phyloP scores from a whole-genome alignment of 2,113 vertebrate genomes.

The Gymnobelideus leadbeateri region DNA sequence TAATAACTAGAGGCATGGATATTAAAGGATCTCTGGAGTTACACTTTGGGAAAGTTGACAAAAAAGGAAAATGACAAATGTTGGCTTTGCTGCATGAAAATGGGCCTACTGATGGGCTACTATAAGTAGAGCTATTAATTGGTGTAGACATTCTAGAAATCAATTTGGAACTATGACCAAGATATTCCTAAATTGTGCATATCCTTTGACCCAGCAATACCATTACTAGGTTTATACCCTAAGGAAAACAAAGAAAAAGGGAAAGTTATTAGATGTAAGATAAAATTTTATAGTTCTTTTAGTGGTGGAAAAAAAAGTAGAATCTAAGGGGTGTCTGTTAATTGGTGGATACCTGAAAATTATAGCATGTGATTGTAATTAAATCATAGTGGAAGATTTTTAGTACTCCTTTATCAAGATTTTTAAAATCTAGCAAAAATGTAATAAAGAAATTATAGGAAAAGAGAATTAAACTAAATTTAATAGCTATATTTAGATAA shows the following conservation, averaged over 20 bases:
- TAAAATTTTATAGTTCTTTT: neutral
- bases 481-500: neutral
- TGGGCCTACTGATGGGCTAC: neutral
- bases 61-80: neutral
- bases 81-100: neutral
- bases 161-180: neutral
- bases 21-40: neutral
- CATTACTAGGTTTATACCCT: neutral
- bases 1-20: neutral
- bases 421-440: neutral
- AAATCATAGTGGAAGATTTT: neutral
- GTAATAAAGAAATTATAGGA: neutral
- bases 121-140: no score
- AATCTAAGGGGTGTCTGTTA: neutral
- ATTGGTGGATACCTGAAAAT: neutral
- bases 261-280: neutral
- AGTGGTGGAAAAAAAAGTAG: neutral
- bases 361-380: neutral
- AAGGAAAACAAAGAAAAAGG: neutral
- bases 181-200: neutral
- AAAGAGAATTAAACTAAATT: neutral
- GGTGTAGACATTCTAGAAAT: neutral
- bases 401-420: neutral
- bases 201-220: neutral
- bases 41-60: neutral